Evolutionary conservation across 2,888 invertebrate genomes (phyloP).

Genomic region (Azorinus chamasolen): DNA sequence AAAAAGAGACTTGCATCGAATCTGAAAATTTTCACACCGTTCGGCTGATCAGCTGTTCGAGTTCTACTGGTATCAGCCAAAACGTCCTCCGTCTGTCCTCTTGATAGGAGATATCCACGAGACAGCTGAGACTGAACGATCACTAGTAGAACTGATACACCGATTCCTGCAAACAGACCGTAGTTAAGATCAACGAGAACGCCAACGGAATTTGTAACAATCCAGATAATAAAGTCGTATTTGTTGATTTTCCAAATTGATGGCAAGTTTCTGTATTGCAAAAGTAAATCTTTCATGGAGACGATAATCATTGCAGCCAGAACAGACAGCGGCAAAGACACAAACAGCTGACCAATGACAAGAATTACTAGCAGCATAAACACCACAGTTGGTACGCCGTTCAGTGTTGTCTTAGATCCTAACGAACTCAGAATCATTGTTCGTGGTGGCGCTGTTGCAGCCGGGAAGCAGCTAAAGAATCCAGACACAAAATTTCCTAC

Average conservation of each 20-base stretch:
- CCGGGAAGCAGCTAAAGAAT: slow-evolving; percentile 85
- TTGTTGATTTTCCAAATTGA: slow-evolving; percentile 92
- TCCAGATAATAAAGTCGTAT: slow-evolving; percentile 89
- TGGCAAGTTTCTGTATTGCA: slow-evolving; percentile 90
- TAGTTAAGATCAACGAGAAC: slow-evolving; percentile 75
- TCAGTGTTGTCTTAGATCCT: slow-evolving; percentile 77
- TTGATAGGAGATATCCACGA: slow-evolving; percentile 53
- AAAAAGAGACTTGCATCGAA: slow-evolving; percentile 54
- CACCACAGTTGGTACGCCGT: slow-evolving; percentile 72
- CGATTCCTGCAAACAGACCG: slow-evolving; percentile 77
- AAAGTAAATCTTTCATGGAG: slow-evolving; percentile 86
- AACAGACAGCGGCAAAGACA: slow-evolving; percentile 80
- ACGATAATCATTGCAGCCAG: slow-evolving; percentile 87
- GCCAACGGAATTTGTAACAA: slow-evolving; percentile 70
- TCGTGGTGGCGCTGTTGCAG: slow-evolving; percentile 82
- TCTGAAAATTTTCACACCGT: slow-evolving; percentile 50
- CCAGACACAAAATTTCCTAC: slow-evolving; percentile 80
- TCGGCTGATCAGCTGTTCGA: slow-evolving; percentile 24
- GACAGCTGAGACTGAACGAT: slow-evolving; percentile 67
- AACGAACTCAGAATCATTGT: slow-evolving; percentile 77
- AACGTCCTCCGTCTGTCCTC: slow-evolving; percentile 51
- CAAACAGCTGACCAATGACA: slow-evolving; percentile 78
- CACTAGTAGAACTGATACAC: slow-evolving; percentile 68
- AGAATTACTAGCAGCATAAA: slow-evolving; percentile 79
- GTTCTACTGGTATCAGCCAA: slow-evolving; percentile 14